Percentiles rank a stretch among this genome's conserved stretches.
Conservation (phyloP, 1,140 invertebrate species). For the Nixonia krombeini region DNA sequence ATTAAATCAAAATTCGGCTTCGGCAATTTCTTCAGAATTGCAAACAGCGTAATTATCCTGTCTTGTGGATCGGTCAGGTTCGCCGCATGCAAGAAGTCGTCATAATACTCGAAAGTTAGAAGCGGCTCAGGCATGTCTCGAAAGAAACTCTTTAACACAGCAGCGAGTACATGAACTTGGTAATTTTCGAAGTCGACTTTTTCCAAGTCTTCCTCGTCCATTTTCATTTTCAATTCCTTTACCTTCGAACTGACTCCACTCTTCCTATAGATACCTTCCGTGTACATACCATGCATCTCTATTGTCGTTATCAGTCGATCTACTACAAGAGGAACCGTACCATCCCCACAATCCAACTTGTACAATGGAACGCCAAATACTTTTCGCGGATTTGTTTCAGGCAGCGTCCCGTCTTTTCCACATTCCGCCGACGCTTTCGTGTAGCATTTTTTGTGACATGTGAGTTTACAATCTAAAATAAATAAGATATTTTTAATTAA, state of each 20-base stretch:
- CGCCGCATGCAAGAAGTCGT: slow-evolving; percentile 91
- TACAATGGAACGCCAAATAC: slow-evolving; percentile 85
- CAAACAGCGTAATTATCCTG: slow-evolving; percentile 85
- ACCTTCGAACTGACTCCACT: slow-evolving; percentile 89
- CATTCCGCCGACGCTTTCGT: slow-evolving; percentile 77
- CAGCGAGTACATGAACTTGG: slow-evolving; percentile 90
- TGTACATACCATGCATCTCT: slow-evolving; percentile 92
- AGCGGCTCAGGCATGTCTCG: slow-evolving; percentile 94
- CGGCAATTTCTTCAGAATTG: slow-evolving; percentile 90
- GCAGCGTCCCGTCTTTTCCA: slow-evolving; percentile 72
- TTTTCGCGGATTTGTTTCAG: slow-evolving; percentile 73
- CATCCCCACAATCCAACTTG: slow-evolving; percentile 81
- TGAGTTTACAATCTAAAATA: slow-evolving; percentile 94
- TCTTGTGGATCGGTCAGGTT: slow-evolving; percentile 87
- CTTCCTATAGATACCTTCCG: slow-evolving; percentile 94
- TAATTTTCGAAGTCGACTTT: slow-evolving; percentile 80
- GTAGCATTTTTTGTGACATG: slow-evolving; percentile 96
- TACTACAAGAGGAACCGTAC: slow-evolving; percentile 87
- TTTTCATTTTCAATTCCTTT: slow-evolving; percentile 79
- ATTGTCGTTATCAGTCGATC: slow-evolving; percentile 91
- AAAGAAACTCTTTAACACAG: slow-evolving; percentile 93
- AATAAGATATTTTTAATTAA: too few species aligned
- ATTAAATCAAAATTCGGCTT: slow-evolving; percentile 92
- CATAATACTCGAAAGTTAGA: slow-evolving; percentile 93
- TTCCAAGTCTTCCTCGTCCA: slow-evolving; percentile 82